Percentiles rank a stretch among this genome's conserved stretches.
Conservation (phyloP, 2,888 invertebrate genomes). For the Meandrusa payeni region DNA sequence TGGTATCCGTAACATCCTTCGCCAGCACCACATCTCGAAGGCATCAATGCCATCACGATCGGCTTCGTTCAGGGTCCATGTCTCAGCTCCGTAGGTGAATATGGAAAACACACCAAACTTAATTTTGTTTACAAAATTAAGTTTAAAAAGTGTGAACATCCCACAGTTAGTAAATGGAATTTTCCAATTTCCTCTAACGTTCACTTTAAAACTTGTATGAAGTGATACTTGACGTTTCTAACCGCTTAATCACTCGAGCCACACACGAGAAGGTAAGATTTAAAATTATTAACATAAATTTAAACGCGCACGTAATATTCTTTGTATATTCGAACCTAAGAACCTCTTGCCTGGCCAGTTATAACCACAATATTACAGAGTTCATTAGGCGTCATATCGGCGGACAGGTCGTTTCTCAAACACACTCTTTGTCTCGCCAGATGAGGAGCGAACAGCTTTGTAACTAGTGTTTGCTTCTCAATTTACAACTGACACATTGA, state of each 20-base stretch:
- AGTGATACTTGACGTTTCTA: too few relatives aligned
- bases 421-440: constrained; percentile 60
- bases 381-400: constrained; percentile 64
- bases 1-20: too few relatives aligned
- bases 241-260: constrained; percentile 5
- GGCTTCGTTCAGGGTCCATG: too few relatives aligned
- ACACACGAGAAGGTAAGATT: background rate
- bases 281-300: constrained; percentile 21
- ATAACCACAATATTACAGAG: constrained; percentile 55
- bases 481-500: constrained; percentile 73
- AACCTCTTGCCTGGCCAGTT: constrained; percentile 47
- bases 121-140: too few relatives aligned
- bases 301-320: constrained; percentile 8
- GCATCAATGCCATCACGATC: too few relatives aligned
- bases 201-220: too few relatives aligned
- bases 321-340: constrained; percentile 26
- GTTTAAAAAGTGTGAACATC: too few relatives aligned
- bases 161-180: too few relatives aligned
- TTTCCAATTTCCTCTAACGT: too few relatives aligned
- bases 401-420: constrained; percentile 67
- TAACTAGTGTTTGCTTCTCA: constrained; percentile 77
- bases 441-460: constrained; percentile 43
- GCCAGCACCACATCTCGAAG: too few relatives aligned
- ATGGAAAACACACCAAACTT: too few relatives aligned
- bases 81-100: too few relatives aligned